A percentile compares a stretch with the other conserved stretches of the same genome.
Evolutionary conservation across 2,113 vertebrate species (phyloP).

Genomic region (Centrocercus urophasianus): DNA sequence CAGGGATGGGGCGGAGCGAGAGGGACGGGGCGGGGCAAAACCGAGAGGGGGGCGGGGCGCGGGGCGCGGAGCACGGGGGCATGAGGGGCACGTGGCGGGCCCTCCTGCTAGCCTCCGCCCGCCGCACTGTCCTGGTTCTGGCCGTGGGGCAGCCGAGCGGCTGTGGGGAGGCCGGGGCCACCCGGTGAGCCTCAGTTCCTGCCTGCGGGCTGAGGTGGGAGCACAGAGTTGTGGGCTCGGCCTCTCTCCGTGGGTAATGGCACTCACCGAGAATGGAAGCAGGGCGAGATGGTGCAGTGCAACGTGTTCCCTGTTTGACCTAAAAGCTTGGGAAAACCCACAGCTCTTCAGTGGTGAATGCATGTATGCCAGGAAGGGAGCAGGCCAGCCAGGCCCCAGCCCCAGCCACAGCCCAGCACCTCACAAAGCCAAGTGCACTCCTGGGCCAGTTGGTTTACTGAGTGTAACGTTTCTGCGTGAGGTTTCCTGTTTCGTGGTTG

Average conservation of each 20-base stretch:
- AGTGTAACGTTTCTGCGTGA: too few relatives aligned
- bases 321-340: fast-evolving
- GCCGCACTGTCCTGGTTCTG: neutral
- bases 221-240: fast-evolving
- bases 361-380: fast-evolving
- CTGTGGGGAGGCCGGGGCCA: neutral
- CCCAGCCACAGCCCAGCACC: fast-evolving
- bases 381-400: fast-evolving
- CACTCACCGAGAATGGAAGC: fast-evolving
- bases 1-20: neutral
- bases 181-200: neutral
- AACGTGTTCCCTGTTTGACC: fast-evolving
- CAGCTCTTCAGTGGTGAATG: fast-evolving
- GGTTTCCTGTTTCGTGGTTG: too few relatives aligned
- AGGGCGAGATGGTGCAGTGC: fast-evolving
- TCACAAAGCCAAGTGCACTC: fast-evolving
- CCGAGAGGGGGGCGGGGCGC: neutral
- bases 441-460: fast-evolving
- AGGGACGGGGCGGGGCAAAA: neutral
- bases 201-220: neutral
- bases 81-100: too few relatives aligned
- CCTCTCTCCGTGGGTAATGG: fast-evolving
- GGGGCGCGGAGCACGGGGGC: too few relatives aligned
- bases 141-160: too few relatives aligned
- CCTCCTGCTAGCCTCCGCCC: too few relatives aligned